A percentile compares a stretch with the other conserved stretches of the same genome.
These are phyloP conservation scores for Heliconius congener DNA, from an alignment of 1,140 invertebrate genomes.

Conservation along the genomic window DNA sequence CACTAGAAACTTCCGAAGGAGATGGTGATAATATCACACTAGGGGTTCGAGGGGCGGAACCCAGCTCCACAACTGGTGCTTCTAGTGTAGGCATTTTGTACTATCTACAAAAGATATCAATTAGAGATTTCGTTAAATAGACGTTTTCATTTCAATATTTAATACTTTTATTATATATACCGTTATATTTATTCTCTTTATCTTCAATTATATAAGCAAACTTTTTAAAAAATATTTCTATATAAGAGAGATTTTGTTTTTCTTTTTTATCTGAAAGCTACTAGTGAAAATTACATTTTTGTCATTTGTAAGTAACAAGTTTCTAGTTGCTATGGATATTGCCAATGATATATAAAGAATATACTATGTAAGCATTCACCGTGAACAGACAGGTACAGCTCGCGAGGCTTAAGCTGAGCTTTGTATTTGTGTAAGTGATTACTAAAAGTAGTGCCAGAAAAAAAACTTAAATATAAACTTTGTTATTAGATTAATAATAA, in stretches of 20 bases:
- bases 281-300: slow-evolving; percentile 6
- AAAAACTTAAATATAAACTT: too few species aligned
- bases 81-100: slow-evolving; percentile 61
- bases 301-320: slow-evolving; percentile 12
- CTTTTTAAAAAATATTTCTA: neutral
- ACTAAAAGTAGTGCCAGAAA: too few species aligned
- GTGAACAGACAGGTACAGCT: neutral
- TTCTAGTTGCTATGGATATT: slow-evolving; percentile 25
- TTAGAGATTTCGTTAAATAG: neutral
- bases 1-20: slow-evolving; percentile 71
- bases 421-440: too few species aligned
- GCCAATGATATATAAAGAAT: neutral
- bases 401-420: too few species aligned
- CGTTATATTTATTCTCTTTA: neutral
- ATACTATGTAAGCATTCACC: neutral
- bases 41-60: slow-evolving; percentile 61
- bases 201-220: neutral
- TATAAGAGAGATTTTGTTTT: neutral
- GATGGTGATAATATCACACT: slow-evolving; percentile 62
- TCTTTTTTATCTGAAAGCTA: neutral
- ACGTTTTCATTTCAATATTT: neutral
- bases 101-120: neutral
- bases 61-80: slow-evolving; percentile 67
- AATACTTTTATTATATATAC: neutral
- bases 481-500: too few species aligned